phyloP scores from a whole-genome alignment of 2,113 vertebrate genomes.

The Chionodraco myersi region DNA sequence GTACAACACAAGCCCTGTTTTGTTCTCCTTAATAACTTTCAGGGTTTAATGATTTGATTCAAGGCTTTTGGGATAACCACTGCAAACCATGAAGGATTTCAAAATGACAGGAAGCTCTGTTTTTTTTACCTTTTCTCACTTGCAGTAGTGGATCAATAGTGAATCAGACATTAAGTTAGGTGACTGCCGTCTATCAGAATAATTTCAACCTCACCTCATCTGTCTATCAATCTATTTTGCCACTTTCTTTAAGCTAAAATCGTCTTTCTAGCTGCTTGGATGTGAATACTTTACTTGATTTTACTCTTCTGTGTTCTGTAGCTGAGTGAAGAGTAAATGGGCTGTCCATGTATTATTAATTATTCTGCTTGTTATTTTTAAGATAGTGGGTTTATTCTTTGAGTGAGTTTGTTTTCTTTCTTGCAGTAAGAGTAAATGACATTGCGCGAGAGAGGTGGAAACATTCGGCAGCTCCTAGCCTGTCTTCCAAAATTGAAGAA shows the following conservation, averaged over 20 bases:
- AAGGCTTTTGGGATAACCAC: neutral
- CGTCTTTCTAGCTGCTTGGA: neutral
- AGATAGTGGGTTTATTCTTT: neutral
- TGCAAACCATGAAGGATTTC: neutral
- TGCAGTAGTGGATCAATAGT: neutral
- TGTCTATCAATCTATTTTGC: too few species aligned
- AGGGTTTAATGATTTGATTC: neutral
- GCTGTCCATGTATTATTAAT: constrained; percentile 9
- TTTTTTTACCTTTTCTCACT: too few species aligned
- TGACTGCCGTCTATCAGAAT: neutral
- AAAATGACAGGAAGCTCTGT: neutral
- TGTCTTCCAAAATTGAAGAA: constrained; percentile 32
- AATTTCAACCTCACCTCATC: neutral
- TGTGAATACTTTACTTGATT: too few species aligned
- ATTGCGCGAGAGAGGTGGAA: neutral
- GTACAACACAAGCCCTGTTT: neutral
- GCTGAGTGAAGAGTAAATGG: neutral
- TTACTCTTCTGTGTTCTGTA: too few species aligned
- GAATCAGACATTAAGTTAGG: neutral
- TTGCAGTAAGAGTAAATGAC: neutral
- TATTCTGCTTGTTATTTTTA: constrained; percentile 6
- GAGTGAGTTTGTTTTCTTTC: neutral
- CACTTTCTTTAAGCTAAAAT: neutral
- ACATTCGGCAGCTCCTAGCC: constrained; percentile 16
- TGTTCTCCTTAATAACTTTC: neutral